Conservation (phyloP, 2,888 invertebrate species). For the Halictus quadricinctus region DNA sequence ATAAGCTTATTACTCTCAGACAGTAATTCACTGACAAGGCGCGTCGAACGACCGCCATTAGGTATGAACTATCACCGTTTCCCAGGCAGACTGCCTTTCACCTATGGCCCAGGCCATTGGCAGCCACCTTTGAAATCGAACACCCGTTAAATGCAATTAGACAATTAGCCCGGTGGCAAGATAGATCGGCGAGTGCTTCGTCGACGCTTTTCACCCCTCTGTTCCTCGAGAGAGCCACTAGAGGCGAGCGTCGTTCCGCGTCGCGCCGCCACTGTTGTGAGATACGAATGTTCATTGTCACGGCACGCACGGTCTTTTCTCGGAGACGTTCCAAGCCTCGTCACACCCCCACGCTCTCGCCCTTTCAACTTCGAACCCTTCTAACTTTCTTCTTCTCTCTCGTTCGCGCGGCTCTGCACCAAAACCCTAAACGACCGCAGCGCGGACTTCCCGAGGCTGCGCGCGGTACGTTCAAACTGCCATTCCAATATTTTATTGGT, state of each 20-base stretch:
- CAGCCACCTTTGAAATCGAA: constrained; percentile 59
- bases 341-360: neutral
- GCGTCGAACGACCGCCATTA: constrained; percentile 28
- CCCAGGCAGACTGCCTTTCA: constrained; percentile 5
- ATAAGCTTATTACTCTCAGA: neutral
- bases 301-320: constrained; percentile 72
- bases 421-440: neutral
- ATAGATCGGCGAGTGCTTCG: constrained; percentile 69
- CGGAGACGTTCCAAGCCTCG: constrained; percentile 26
- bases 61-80: neutral
- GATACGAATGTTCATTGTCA: constrained; percentile 77
- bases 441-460: neutral
- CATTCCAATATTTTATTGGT: neutral
- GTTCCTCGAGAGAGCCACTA: constrained; percentile 65
- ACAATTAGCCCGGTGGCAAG: constrained; percentile 62
- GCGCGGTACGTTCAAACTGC: neutral
- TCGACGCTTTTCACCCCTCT: constrained; percentile 73
- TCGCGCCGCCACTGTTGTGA: constrained; percentile 68
- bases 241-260: constrained; percentile 51
- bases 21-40: constrained; percentile 20
- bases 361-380: constrained; percentile 22
- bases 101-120: neutral
- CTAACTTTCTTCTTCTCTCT: constrained; percentile 22
- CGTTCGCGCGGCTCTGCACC: neutral
- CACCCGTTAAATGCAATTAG: constrained; percentile 73